Base-by-base conservation (phyloP, 2,888 invertebrate species). In the Lasioglossum lativentre region DNA sequence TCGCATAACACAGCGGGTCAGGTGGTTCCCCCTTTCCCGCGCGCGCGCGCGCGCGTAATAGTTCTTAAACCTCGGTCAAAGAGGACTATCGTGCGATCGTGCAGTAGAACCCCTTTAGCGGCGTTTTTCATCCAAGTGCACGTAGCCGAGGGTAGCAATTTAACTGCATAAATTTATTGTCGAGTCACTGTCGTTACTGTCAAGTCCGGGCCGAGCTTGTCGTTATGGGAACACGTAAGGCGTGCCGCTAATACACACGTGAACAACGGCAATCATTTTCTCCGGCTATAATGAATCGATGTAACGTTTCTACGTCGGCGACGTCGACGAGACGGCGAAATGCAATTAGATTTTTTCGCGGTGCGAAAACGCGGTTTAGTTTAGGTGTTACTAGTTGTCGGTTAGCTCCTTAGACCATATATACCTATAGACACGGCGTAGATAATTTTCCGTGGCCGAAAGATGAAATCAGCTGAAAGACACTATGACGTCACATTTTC, bases 151-250 rank as follows among this genome's bases (percentile, higher is more conserved):
- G 82, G 81, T 88, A 79, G 79, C 70, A 87, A 88, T 85, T 87
- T 87, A 82, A 88, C 83, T 56, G 38, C 72, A 86, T 77, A 82
- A 83, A 84, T 82, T 88, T 86, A 87, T 85, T 75, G 73, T 71
- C 75, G 45, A 81, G 71, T 87, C 83, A 85, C 77, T 85, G 73
- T 81, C 82, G 75, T 85, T 85, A 72, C 34, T 77, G 59, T 79
- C 56, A 74, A 75, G 52, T 75, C 52, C 63, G 45, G 30, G 40
- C 42, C 27, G 30, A 34, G 72, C 40, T 70, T 40, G 70, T 66
- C 42, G 52, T 80, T 80, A 78, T 14, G 38, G 75, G 34, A 81
- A 68, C 80, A 83, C 86, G 78, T 40, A 40, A 80, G n/a, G 68
- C 68, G 75, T 83, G 63, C 70, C 40, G 59, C n/a, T 80, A 86